Evolutionary conservation across 2,797 vertebrate genomes (phyloP).

Genomic region (Sebastolobus alascanus): DNA sequence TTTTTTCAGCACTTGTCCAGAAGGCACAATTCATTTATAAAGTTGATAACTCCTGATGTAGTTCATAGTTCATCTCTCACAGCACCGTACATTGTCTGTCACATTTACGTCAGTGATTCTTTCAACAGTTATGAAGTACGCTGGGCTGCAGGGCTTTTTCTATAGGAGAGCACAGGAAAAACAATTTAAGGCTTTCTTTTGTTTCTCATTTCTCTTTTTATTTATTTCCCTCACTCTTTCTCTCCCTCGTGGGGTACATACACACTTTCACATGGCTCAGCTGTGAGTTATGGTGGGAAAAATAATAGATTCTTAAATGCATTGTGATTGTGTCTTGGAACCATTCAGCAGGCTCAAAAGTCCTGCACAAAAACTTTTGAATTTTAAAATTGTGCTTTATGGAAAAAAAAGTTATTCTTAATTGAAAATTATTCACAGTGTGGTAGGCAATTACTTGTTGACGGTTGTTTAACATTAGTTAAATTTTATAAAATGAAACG

Average conservation of each 20-base stretch:
- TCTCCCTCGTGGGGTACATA: background rate
- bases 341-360: conserved; percentile 6
- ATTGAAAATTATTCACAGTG: background rate
- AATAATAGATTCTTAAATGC: conserved; percentile 24
- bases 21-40: conserved; percentile 1
- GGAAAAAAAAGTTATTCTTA: background rate
- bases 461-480: background rate
- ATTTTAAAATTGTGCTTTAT: conserved; percentile 17
- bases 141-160: conserved; percentile 43
- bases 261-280: conserved; percentile 1
- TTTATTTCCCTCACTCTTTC: conserved; percentile 1
- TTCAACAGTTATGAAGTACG: conserved; percentile 30
- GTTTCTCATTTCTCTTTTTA: conserved; percentile 36
- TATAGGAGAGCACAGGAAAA: conserved; percentile 33
- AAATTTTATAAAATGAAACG: background rate
- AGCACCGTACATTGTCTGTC: conserved; percentile 26
- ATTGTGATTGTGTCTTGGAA: conserved; percentile 9
- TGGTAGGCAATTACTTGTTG: background rate
- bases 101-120: conserved; percentile 48
- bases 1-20: conserved; percentile 4
- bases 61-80: conserved; percentile 9
- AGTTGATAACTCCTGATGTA: conserved; percentile 14
- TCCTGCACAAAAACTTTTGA: background rate
- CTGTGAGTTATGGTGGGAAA: conserved; percentile 6
- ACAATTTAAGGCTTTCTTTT: conserved; percentile 36